Base-by-base conservation (phyloP, 2,113 vertebrate genomes). In the Salvelinus fontinalis region DNA sequence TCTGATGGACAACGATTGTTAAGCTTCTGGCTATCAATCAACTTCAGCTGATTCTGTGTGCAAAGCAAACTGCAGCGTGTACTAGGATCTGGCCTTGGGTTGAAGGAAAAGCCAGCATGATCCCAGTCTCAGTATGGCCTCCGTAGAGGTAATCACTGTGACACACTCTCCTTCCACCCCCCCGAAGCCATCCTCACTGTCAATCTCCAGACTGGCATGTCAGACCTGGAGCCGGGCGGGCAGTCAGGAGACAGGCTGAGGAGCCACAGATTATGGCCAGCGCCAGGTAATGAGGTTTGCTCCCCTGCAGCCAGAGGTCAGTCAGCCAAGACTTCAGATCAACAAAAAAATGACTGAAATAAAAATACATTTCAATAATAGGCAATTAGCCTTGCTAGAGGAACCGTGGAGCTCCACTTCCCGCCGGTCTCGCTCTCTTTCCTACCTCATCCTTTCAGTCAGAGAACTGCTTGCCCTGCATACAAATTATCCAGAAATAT, bases 11-110 rank as follows among this genome's bases (percentile, higher is more conserved):
- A 67, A 51, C 64, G 31, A 82, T 70, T 22, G 26, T 74, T 72
- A 67, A 51, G 78, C 81, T 27, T 14, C 78, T 59, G 82, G 83
- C 83, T 64, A 85, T 88, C 83, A 84, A 82, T 89, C 83, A 88
- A 27, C 83, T 31, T 79, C 75, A 75, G 81, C 83, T 83, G 79
- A 76, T 81, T 86, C 29, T 6, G 34, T 24, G 26, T 76, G 80
- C 59, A 81, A 75, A 49, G 75, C 29, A 7, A 69, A 60, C 79
- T 70, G 31, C 79, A 68, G 3, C 27, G 72, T 7, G 71, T 5
- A 66, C 67, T 59, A 66, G 1, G 51, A 67, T 65, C 64, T 67
- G 62, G 70, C 81, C 75, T 20, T 14, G 14, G 69, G 69, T 67
- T 76, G 71, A 31, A 51, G 66, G 70, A 83, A 69, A 70, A 79